phyloP scores from a whole-genome alignment of 2,113 vertebrate genomes.

The Nothobranchius kuhntae region DNA sequence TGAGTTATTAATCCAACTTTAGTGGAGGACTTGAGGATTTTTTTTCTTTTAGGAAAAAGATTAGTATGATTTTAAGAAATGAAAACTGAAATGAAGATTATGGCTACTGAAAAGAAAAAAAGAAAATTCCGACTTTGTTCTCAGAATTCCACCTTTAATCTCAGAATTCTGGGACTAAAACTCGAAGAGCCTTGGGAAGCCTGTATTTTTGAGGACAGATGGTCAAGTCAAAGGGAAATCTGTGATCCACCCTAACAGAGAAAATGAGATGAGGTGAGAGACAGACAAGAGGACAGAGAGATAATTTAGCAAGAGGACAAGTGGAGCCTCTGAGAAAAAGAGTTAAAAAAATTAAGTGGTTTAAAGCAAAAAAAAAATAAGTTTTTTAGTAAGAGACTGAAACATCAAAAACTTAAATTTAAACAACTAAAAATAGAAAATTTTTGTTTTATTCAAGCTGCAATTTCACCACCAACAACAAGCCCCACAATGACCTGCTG shows the following conservation, averaged over 20 bases:
- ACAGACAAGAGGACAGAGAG: slow-evolving; percentile 1
- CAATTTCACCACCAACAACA: no score
- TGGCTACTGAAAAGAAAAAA: no score
- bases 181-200: slow-evolving; percentile 7
- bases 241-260: background rate
- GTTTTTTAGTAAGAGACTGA: background rate
- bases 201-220: slow-evolving; percentile 26
- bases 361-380: background rate
- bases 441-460: no score
- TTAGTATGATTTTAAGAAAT: no score
- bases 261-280: slow-evolving; percentile 1
- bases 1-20: no score
- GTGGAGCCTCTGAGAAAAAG: background rate
- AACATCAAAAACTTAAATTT: background rate
- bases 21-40: no score
- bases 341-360: background rate
- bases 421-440: no score
- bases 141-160: no score
- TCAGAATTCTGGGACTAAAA: background rate
- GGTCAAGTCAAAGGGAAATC: slow-evolving; percentile 29
- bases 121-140: no score
- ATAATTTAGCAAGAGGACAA: background rate
- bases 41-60: no score
- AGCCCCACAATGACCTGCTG: no score
- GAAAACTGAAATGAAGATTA: no score